phyloP scores from a whole-genome alignment of 1,140 invertebrate species.

The Dolichoris vasculosae region DNA sequence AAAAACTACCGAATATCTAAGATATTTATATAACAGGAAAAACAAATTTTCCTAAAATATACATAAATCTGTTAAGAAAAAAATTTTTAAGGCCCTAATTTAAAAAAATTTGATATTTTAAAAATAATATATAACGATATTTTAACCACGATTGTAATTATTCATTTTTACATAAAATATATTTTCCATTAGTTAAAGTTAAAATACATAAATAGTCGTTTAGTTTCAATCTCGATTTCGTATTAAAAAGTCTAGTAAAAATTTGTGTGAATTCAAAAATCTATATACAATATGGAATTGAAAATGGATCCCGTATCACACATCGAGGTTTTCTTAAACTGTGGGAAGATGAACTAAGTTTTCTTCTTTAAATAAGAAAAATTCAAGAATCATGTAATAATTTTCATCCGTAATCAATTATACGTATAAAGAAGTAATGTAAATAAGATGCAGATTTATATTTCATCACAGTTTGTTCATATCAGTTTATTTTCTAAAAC shows the following conservation, averaged over 20 bases:
- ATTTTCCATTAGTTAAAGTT: neutral
- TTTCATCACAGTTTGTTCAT: too few relatives aligned
- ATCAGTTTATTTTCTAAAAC: too few relatives aligned
- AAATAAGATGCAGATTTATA: too few relatives aligned
- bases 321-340: too few relatives aligned
- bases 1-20: neutral
- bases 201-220: neutral
- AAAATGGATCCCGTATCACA: too few relatives aligned
- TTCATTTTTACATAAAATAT: neutral
- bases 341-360: too few relatives aligned
- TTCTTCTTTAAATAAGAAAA: too few relatives aligned
- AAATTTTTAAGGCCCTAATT: neutral
- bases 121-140: neutral
- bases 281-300: too few relatives aligned
- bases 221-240: neutral
- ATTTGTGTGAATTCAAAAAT: neutral
- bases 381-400: too few relatives aligned
- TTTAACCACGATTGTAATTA: neutral
- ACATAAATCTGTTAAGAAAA: neutral
- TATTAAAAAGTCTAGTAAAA: too few relatives aligned
- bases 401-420: too few relatives aligned
- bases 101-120: neutral
- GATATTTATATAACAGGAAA: neutral
- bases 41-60: neutral
- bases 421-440: too few relatives aligned